Percentiles rank a stretch among this genome's conserved stretches.
Conservation (phyloP, 2,797 vertebrate species). For the Myotis planiceps region DNA sequence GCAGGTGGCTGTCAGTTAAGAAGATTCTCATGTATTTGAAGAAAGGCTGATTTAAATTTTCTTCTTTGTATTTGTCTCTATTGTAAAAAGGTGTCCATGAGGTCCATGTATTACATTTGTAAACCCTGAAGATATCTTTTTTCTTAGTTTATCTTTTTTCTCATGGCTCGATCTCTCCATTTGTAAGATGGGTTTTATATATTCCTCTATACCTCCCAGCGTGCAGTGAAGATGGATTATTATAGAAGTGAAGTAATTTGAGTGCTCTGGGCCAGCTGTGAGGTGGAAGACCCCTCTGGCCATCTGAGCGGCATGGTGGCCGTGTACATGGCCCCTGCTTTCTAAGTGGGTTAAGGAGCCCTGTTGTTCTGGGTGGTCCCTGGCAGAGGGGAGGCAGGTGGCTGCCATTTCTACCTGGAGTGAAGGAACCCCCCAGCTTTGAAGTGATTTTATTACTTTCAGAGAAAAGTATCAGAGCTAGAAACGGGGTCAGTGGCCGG, state of each 20-base stretch:
- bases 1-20: neutral
- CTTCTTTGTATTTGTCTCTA: neutral
- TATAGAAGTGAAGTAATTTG: neutral
- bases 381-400: neutral
- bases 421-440: neutral
- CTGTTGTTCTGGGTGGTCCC: neutral
- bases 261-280: neutral
- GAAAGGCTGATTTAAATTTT: neutral
- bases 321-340: accelerated
- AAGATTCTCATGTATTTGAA: neutral
- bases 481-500: neutral
- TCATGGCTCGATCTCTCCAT: neutral
- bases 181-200: neutral
- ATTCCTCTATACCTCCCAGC: neutral
- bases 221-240: neutral
- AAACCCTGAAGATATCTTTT: neutral
- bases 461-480: neutral
- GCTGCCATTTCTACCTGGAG: neutral
- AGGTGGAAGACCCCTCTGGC: neutral
- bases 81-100: neutral
- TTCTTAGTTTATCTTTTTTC: neutral
- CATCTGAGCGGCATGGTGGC: neutral
- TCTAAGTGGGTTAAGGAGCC: neutral
- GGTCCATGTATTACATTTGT: neutral
- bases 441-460: neutral